Evolutionary conservation across 1,140 invertebrate species (phyloP), one percentile per base, ranked within the genome.

Genomic region (Drosophila ohnishii): DNA sequence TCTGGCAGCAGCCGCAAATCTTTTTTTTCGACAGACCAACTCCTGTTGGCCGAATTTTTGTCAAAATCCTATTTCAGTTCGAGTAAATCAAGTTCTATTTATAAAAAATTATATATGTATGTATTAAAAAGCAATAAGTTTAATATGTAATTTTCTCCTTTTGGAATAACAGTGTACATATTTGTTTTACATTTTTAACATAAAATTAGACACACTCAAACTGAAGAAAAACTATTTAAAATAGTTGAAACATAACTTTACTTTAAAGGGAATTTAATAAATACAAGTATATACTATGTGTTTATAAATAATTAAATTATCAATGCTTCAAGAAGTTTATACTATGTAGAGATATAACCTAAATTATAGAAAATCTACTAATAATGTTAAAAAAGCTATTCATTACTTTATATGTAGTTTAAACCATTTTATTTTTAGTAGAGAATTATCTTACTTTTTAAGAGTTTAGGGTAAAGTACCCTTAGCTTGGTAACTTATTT

Each of bases 21-120:
- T 45, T 53, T 51, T 66, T 48, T 30, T 48, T 11, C 5, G 28
- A 32, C 37, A 63, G 61, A 10, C 19, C 2, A 61, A 63, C 56
- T 42, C 19, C 37, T 16, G 16, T 25, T 42, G 39, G 10, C 40
- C 19, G 35, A 14, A 53, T 45, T 39, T 62, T 58, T 48, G 22
- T 34, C 32, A 13, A 42, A 63, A 22, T 19, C 50, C 16, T 9
- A 53, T 53, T 19, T 51, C 0, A 50, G 28, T 16, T 32, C 0
- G 2, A 32, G n/a, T 16, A 32, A 32, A 13, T 3, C 10, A 6
- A 32, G 32, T 34, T 13, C 16, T 51, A 14, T 44, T 45, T 48
- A 51, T 34, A 14, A 44, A 58, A 48, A 7, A 30, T 53, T 50
- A 19, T 25, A 42, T 32, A 50, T 16, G 50, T n/a, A n/a, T n/a